Conservation (phyloP, 2,888 invertebrate species). For the Temnothorax ravouxi region DNA sequence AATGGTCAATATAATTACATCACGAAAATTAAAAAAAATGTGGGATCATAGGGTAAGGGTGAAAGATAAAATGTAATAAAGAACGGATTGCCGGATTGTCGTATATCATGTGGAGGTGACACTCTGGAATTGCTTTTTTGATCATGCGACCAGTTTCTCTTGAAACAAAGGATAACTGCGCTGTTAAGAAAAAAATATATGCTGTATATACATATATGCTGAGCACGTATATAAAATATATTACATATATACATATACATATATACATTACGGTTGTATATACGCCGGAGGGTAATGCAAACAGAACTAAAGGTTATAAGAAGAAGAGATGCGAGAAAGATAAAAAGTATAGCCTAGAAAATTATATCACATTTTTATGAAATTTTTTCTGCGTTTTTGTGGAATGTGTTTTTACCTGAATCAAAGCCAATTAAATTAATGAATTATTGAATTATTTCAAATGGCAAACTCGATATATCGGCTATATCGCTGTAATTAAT, state of each 20-base stretch:
- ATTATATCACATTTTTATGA: background rate
- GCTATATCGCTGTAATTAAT: background rate
- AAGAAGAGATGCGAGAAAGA: background rate
- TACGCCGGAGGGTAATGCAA: background rate
- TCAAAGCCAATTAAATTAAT: background rate
- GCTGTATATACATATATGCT: background rate
- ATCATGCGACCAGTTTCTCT: background rate
- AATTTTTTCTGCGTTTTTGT: background rate
- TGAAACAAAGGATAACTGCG: conserved; percentile 14
- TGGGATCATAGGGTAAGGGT: background rate
- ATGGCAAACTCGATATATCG: background rate
- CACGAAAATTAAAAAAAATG: background rate
- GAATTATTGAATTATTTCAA: background rate
- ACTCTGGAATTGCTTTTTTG: conserved; percentile 22
- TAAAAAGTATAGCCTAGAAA: background rate
- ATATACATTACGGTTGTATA: background rate
- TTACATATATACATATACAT: background rate
- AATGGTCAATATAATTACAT: conserved; percentile 9
- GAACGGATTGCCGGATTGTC: background rate
- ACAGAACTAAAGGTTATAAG: background rate
- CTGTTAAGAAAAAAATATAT: conserved; percentile 20
- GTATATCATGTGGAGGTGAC: background rate
- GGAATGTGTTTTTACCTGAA: background rate
- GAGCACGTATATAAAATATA: background rate
- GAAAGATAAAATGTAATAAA: background rate